Conservation (phyloP, 2,113 vertebrate genomes). For the Dolichotis patagonum region DNA sequence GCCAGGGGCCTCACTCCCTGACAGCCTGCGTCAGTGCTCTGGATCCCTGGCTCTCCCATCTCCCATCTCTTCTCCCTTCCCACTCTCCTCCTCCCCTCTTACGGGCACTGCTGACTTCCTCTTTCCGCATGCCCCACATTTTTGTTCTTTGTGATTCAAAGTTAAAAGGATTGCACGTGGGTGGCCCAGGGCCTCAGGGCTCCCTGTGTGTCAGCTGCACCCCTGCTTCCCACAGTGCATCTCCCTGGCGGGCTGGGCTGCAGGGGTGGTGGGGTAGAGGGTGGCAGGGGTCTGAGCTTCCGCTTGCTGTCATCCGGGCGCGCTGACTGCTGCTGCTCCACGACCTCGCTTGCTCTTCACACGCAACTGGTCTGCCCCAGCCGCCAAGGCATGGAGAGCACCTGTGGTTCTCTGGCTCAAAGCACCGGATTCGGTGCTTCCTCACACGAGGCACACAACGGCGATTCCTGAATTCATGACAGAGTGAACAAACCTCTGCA, state of each 20-base stretch:
- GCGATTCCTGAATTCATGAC: neutral
- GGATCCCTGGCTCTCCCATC: neutral
- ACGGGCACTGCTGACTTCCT: neutral
- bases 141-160: neutral
- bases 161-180: neutral
- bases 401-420: no score
- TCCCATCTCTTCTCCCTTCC: neutral
- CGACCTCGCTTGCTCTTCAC: neutral
- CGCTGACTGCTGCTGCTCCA: neutral
- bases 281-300: neutral
- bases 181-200: neutral
- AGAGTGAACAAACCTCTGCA: neutral
- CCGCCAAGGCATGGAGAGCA: no score
- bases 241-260: neutral
- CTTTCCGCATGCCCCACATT: neutral
- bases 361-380: neutral
- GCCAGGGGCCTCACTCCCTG: neutral
- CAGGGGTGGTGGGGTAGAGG: no score
- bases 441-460: no score
- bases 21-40: neutral
- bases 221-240: neutral
- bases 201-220: neutral
- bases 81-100: neutral
- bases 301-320: neutral
- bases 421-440: no score